Percentiles rank a stretch among this genome's conserved stretches.
These are phyloP conservation scores for Philaethria dido DNA, from an alignment of 2,888 invertebrate species.

Conservation along the genomic window DNA sequence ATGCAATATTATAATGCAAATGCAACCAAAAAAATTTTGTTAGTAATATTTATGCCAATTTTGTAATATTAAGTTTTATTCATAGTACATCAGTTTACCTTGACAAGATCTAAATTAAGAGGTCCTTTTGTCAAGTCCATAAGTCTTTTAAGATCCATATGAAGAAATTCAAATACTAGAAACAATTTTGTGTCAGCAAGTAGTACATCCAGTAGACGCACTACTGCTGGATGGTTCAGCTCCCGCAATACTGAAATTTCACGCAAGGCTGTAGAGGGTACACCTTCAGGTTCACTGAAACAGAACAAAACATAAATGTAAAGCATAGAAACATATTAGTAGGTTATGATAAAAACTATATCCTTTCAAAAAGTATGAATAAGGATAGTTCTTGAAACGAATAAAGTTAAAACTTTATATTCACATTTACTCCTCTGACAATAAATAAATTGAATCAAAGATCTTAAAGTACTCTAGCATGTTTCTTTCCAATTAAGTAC, in stretches of 20 bases:
- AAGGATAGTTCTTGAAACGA: too few species aligned
- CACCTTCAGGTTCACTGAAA: conserved; percentile 95
- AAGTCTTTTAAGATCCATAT: conserved; percentile 96
- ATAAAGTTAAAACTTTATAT: too few species aligned
- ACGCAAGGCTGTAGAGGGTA: conserved; percentile 98
- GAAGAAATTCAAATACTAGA: conserved; percentile 96
- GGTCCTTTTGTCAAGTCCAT: conserved; percentile 88
- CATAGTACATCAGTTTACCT: conserved; percentile 72
- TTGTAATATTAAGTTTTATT: too few species aligned
- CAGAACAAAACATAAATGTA: background rate
- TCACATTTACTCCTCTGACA: too few species aligned
- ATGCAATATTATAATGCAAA: too few species aligned
- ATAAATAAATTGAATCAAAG: too few species aligned
- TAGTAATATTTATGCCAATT: too few species aligned
- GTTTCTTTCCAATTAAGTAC: too few species aligned
- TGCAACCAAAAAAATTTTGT: too few species aligned
- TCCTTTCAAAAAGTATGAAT: background rate
- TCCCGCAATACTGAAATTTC: conserved; percentile 97
- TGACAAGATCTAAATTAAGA: conserved; percentile 86
- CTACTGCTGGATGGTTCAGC: conserved; percentile 94
- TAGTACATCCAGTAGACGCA: conserved; percentile 94
- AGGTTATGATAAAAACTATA: background rate
- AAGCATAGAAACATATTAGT: background rate
- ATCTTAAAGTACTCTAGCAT: too few species aligned
- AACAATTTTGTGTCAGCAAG: conserved; percentile 93